Percentiles rank a stretch among this genome's conserved stretches.
These are phyloP conservation scores for Orchesella flavescens DNA, from an alignment of 2,888 invertebrate genomes.

Conservation along the genomic window DNA sequence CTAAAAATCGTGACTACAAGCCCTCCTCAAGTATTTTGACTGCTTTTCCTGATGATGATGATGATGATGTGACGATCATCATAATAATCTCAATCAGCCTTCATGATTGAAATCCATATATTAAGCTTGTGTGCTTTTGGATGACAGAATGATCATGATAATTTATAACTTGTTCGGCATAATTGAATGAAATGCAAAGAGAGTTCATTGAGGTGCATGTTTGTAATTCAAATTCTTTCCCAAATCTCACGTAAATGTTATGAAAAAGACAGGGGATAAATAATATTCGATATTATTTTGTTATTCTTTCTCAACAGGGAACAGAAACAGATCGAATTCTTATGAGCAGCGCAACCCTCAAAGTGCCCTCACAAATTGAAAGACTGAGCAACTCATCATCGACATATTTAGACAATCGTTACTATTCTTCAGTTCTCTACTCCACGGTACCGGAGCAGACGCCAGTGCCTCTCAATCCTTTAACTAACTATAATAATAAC, in stretches of 20 bases:
- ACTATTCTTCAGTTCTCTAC: constrained; percentile 69
- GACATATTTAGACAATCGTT: constrained; percentile 65
- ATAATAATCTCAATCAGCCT: neutral
- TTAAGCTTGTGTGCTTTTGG: no score
- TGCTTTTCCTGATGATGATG: neutral
- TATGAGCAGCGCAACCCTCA: constrained; percentile 77
- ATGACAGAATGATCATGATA: no score
- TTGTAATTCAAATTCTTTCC: no score
- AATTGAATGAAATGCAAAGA: no score
- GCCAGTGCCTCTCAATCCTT: constrained; percentile 37
- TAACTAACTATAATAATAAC: constrained; percentile 10
- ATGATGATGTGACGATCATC: no score
- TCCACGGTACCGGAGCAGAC: constrained; percentile 64
- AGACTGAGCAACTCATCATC: constrained; percentile 68
- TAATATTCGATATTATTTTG: constrained; percentile 32
- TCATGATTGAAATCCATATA: neutral
- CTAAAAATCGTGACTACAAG: constrained; percentile 13
- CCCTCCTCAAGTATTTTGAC: neutral
- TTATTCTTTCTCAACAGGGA: constrained; percentile 80
- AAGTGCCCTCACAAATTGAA: constrained; percentile 63
- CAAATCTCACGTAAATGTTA: no score
- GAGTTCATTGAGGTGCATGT: no score
- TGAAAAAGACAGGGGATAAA: no score
- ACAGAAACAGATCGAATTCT: constrained; percentile 81
- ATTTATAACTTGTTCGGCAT: no score